Base-by-base conservation (phyloP, 2,888 invertebrate species). In the Plebejus melissa region DNA sequence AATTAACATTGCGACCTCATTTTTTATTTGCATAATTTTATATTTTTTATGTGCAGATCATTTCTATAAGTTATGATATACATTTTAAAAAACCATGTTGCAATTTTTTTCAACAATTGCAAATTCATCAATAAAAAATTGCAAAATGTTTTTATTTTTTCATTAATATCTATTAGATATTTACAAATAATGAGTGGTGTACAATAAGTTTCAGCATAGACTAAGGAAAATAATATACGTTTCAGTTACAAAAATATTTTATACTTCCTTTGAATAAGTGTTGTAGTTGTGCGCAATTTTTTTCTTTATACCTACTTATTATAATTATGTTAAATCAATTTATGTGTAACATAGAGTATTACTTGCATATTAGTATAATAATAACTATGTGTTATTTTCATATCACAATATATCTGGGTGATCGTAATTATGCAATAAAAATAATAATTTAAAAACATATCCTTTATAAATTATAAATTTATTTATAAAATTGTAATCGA, bases 391-490 rank as follows among this genome's bases (percentile, higher is more conserved):
- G 32, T 65, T 32, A 65, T 65, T 32, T 65, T 13, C 65, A 65
- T 65, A 65, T 65, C 13, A 13, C 11, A 11, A 65, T 32, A 32
- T 65, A 65, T 65, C 11, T 32, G 6, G 32, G 32, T 65, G 65
- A 32, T 3, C 13, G 65, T 65, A 28, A 65, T 65, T 32, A 32
- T 65, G 28, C 13, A 32, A 65, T 65, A 13, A 32, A 32, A 32
- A 13, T 65, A 65, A 65, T 65, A 65, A 65, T 65, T 65, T 13
- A 32, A 65, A 65, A 13, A 65, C 65, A 65, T 65, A 65, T 65
- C 65, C 32, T 28, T 60, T 60, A 11, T 36, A 13, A 16, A 65
- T 32, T 11, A 32, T 36, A 4, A 60, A 54, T 16, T 60, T 60
- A 28, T 9, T 28, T 28, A 1, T 28, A 32, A 9, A 58, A 58